Percentiles rank a stretch among this genome's conserved stretches.
Conservation (phyloP, 64 coral and sea anemone genomes). For the Porites lutea region DNA sequence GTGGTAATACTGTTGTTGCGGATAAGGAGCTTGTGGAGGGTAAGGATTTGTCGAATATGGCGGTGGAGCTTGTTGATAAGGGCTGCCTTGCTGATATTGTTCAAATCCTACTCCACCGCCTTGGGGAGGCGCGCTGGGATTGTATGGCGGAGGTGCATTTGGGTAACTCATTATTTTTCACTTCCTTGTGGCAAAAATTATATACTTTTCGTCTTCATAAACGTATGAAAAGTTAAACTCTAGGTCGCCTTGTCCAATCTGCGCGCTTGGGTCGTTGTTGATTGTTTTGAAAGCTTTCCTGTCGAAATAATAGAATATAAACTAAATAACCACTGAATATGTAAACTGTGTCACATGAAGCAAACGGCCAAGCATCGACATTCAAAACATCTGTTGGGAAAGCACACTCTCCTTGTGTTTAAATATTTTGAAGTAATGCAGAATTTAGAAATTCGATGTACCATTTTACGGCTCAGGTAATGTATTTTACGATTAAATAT, state of each 20-base stretch:
- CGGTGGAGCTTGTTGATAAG: constrained; percentile 22
- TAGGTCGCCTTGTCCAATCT: too few relatives aligned
- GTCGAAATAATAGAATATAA: too few relatives aligned
- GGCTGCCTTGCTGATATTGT: constrained; percentile 65
- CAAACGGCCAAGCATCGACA: too few relatives aligned
- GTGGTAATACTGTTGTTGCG: constrained; percentile 8
- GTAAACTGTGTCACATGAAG: too few relatives aligned
- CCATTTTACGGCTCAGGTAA: neutral
- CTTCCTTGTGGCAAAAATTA: neutral
- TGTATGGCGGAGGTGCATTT: constrained; percentile 55
- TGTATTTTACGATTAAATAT: neutral
- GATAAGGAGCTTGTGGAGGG: constrained; percentile 44
- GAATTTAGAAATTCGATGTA: neutral
- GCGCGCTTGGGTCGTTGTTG: too few relatives aligned
- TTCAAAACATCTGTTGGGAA: neutral
- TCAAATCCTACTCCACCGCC: constrained; percentile 61
- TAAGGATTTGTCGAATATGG: constrained; percentile 65
- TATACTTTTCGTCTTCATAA: too few relatives aligned
- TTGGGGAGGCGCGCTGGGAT: constrained; percentile 56
- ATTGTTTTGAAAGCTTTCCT: too few relatives aligned
- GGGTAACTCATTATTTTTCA: constrained; percentile 53
- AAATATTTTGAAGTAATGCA: neutral
- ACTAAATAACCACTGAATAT: too few relatives aligned
- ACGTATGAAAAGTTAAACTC: too few relatives aligned
- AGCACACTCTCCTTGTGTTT: neutral